Conservation (phyloP, 2,888 invertebrate species). For the Incurvaria masculella region DNA sequence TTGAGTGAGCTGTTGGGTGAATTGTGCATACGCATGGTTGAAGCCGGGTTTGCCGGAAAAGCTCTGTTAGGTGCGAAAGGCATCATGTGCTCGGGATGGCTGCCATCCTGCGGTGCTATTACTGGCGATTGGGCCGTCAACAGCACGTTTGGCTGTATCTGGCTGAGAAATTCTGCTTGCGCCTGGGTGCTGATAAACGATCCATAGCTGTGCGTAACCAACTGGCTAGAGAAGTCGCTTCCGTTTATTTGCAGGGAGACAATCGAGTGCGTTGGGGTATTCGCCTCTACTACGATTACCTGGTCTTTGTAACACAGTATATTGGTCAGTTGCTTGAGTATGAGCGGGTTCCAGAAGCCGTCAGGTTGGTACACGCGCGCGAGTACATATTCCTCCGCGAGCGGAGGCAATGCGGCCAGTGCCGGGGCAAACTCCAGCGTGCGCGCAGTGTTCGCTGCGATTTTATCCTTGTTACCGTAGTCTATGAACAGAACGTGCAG, state of each 20-base stretch:
- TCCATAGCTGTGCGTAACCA: constrained; percentile 44
- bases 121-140: constrained; percentile 23
- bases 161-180: constrained; percentile 23
- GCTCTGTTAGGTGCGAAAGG: constrained; percentile 43
- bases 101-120: constrained; percentile 9
- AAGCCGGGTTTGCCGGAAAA: constrained; percentile 43
- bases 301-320: constrained; percentile 43
- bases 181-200: constrained; percentile 28
- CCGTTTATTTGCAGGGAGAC: constrained; percentile 48
- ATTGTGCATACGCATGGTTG: constrained; percentile 41
- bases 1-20: constrained; percentile 15
- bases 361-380: constrained; percentile 52
- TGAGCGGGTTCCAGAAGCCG: constrained; percentile 52
- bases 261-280: constrained; percentile 34
- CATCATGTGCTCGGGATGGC: constrained; percentile 38
- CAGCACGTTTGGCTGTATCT: constrained; percentile 30
- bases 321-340: constrained; percentile 37
- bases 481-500: constrained; percentile 68
- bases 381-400: constrained; percentile 59
- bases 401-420: constrained; percentile 49
- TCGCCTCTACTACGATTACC: constrained; percentile 33
- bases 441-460: constrained; percentile 58
- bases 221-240: constrained; percentile 44
- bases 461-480: constrained; percentile 62
- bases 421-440: constrained; percentile 52